Evolutionary conservation across 2,888 invertebrate genomes (phyloP), one percentile per base, ranked within the genome.

Genomic region (Trichopoda pennipes): DNA sequence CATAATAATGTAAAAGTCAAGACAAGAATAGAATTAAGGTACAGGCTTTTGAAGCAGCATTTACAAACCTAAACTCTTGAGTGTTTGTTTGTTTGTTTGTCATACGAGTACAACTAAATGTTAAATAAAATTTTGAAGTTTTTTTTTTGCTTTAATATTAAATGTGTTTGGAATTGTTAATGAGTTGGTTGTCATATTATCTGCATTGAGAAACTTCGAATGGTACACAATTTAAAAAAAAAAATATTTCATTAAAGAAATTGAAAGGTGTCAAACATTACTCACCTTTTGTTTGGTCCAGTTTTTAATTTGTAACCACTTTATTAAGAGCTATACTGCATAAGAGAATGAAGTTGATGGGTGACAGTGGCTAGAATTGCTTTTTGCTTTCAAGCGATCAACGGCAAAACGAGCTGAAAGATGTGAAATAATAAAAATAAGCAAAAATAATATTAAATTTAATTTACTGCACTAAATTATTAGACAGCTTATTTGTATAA

Each of bases 281-380:
- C 85, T 81, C 76, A 85, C 85, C 81, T 84, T 73, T 77, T 56
- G 76, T 84, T 84, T 84, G 80, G 84, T 84, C 85, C 85, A 85
- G 84, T 81, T 85, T 84, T 79, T 84, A 58, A 66, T 76, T 61
- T 61, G 35, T 47, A 61, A 79, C 61, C 78, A 74, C 78, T 74
- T 75, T 68, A 72, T 72, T 28, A 66, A 73, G 74, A 79, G 70
- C 60, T 82, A 55, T 38, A 23, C 42, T 1, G 55, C 51, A 47
- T 53, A n/a, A 42, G 10, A 47, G 19, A 1, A 16, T 21, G 19
- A 0, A 32, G 28, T 32, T 35, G 14, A 10, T 53, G 1, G 2
- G 2, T 3, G 14, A 42, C 12, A 51, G 14, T 44, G 47, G 61
- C 23, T 14, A 38, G 23, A 42, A 42, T 28, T 28, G 6, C 1